Evolutionary conservation across 2,113 vertebrate species (phyloP).

Genomic region (Pterophyllum scalare): DNA sequence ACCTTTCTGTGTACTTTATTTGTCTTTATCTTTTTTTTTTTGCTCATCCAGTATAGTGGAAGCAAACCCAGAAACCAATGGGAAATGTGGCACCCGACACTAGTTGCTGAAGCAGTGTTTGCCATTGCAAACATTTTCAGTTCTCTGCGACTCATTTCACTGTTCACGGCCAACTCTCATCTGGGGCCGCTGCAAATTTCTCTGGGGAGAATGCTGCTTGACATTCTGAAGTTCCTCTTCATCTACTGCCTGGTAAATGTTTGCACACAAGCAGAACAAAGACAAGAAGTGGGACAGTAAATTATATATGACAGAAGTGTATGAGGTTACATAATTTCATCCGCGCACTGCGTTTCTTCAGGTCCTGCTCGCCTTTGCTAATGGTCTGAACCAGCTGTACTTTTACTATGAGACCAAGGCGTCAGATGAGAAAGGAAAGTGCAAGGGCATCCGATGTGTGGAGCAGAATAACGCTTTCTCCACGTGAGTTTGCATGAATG

Average conservation of each 20-base stretch:
- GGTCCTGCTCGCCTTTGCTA: slow-evolving; percentile 94
- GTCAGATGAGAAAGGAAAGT: slow-evolving; percentile 88
- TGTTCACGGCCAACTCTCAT: slow-evolving; percentile 99
- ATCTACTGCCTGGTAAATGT: slow-evolving; percentile 94
- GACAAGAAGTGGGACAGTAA: neutral
- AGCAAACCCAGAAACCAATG: slow-evolving; percentile 89
- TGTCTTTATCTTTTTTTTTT: neutral
- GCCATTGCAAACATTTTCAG: slow-evolving; percentile 99
- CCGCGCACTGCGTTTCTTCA: slow-evolving; percentile 10
- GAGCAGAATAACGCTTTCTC: slow-evolving; percentile 99
- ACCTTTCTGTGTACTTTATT: neutral
- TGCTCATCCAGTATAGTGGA: slow-evolving; percentile 86
- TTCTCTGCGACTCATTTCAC: slow-evolving; percentile 96
- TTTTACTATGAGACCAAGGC: slow-evolving; percentile 98
- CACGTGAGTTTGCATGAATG: slow-evolving; percentile 86
- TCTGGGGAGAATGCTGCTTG: slow-evolving; percentile 96
- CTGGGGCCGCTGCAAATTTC: slow-evolving; percentile 98
- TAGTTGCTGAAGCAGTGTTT: slow-evolving; percentile 97
- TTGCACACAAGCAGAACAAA: neutral
- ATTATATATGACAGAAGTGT: neutral
- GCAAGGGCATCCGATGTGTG: slow-evolving; percentile 97
- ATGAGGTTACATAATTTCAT: neutral
- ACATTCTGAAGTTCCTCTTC: slow-evolving; percentile 99
- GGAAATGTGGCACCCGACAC: slow-evolving; percentile 98
- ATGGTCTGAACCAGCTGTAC: slow-evolving; percentile 98